Base-by-base conservation (phyloP, 2,797 vertebrate species). In the Leptodactylus fallax region DNA sequence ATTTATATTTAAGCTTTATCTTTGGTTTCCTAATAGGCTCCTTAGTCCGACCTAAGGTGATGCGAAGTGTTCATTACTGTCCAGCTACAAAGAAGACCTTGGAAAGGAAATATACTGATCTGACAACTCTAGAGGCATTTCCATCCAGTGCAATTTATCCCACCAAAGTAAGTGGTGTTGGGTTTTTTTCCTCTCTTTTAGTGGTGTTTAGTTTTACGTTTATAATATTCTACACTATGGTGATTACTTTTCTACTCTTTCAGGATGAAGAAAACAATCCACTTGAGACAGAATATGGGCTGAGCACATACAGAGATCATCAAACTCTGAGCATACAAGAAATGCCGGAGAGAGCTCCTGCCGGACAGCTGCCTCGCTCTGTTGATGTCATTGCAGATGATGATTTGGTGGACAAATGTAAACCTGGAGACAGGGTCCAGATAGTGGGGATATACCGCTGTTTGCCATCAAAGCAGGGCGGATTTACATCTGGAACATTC, bases 41-140 rank as follows among this genome's bases (percentile, higher is more conserved):
- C 85, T 94, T 99, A 86, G 96, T 99, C 71, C 97, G 98, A 67
- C 98, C 98, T 0, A 99, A 99, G 92, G 95, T 99, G 0, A 96
- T 99, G 47, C 96, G 98, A 76, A 99, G 98, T 0, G 98, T 99
- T 87, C 98, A 99, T 90, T 99, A 99, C 90, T 99, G 98, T 87
- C 97, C 98, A 0, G 96, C 97, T 60, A 99, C 98, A 71, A 99
- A 99, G 94, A 99, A 99, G 92, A 99, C 97, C 0, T 95, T 99
- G 90, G 98, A 99, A 87, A 96, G 98, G 53, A 98, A 96, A 78
- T 99, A 99, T 90, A 96, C 97, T 0, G 98, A 99, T 91, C 93
- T 99, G 93, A 99, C 98, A 3, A 98, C 97, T 0, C 90, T 99
- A 90, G 96, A 99, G 14, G 96, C 98, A 12, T 99, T 98, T 90